A percentile compares a stretch with the other conserved stretches of the same genome.
These are phyloP conservation scores for Altica lythri DNA, from an alignment of 2,888 invertebrate genomes.

Conservation along the genomic window DNA sequence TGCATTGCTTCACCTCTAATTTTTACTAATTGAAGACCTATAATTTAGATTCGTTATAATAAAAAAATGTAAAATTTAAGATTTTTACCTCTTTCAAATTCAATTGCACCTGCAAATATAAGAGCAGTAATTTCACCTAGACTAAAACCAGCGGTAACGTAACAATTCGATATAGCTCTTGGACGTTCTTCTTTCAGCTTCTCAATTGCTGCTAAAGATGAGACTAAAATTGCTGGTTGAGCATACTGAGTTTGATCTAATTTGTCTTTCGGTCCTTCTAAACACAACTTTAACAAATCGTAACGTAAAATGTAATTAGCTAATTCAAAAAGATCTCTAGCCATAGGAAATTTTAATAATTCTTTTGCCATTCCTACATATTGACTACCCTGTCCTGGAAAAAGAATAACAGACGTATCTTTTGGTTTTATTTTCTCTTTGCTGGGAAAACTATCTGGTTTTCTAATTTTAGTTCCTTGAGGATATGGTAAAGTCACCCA, in stretches of 20 bases:
- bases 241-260: slow-evolving; percentile 79
- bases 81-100: slow-evolving; percentile 74
- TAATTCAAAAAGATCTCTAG: slow-evolving; percentile 77
- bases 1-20: slow-evolving; percentile 89
- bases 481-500: slow-evolving; percentile 71
- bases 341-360: slow-evolving; percentile 73
- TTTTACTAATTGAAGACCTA: slow-evolving; percentile 74
- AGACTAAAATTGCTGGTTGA: slow-evolving; percentile 88
- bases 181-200: slow-evolving; percentile 80
- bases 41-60: not conserved
- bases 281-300: slow-evolving; percentile 81
- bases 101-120: slow-evolving; percentile 81
- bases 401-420: slow-evolving; percentile 74
- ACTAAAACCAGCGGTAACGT: slow-evolving; percentile 90
- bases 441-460: slow-evolving; percentile 51
- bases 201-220: slow-evolving; percentile 89
- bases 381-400: slow-evolving; percentile 93
- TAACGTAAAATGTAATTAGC: slow-evolving; percentile 84
- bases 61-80: slow-evolving; percentile 1
- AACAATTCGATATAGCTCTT: slow-evolving; percentile 76
- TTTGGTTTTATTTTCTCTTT: slow-evolving; percentile 63
- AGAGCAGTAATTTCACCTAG: slow-evolving; percentile 93
- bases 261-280: slow-evolving; percentile 77
- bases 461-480: slow-evolving; percentile 53
- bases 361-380: slow-evolving; percentile 88